A percentile compares a stretch with the other conserved stretches of the same genome.
These are phyloP conservation scores for Heliconius erato DNA, from an alignment of 2,888 invertebrate genomes.

Conservation along the genomic window DNA sequence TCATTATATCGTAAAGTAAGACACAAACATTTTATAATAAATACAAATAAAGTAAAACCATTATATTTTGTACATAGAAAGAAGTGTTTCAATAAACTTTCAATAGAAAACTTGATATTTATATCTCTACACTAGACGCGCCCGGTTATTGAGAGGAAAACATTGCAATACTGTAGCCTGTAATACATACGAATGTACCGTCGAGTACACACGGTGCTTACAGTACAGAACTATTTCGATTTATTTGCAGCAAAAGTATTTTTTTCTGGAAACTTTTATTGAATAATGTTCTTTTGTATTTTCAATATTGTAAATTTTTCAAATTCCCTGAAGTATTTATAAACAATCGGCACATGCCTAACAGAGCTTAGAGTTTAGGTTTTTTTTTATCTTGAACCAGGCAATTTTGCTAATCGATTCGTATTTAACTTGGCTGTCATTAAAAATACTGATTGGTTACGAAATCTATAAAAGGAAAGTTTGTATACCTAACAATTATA, in stretches of 20 bases:
- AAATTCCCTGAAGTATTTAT: not conserved
- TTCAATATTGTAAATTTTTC: not conserved
- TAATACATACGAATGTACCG: conserved; percentile 50
- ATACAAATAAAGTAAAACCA: not conserved
- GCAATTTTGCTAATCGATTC: no score
- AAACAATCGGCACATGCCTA: not conserved
- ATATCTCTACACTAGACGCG: conserved; percentile 48
- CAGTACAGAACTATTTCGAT: conserved; percentile 25
- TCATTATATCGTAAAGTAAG: no score
- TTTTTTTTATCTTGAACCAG: no score
- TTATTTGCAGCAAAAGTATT: conserved; percentile 1
- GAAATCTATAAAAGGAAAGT: no score
- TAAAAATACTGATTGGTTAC: no score
- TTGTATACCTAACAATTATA: no score
- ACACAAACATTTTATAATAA: not conserved
- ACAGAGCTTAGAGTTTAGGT: not conserved
- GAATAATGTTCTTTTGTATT: conserved; percentile 6
- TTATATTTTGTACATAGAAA: conserved; percentile 32
- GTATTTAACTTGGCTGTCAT: no score
- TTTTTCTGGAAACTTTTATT: conserved; percentile 16
- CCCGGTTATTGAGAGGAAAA: conserved; percentile 52
- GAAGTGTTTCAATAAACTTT: conserved; percentile 50
- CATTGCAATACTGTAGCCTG: conserved; percentile 45
- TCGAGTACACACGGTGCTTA: conserved; percentile 48
- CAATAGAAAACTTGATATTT: conserved; percentile 49